These are phyloP conservation scores for Poeciliopsis turneri DNA, from an alignment of 2,797 vertebrate genomes.

Conservation along the genomic window DNA sequence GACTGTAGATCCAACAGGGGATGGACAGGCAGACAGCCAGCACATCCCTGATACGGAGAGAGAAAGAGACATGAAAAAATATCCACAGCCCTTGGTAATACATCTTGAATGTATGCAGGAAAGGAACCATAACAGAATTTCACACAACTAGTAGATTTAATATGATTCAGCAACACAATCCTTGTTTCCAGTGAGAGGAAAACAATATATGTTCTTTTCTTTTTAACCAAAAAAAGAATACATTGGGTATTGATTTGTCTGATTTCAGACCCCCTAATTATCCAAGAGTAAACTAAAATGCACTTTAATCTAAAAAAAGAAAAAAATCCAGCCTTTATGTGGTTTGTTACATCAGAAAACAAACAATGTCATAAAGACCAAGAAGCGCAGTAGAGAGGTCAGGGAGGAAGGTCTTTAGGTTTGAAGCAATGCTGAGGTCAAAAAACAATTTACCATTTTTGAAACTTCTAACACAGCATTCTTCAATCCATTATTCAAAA, in stretches of 20 bases:
- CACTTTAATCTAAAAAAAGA: neutral
- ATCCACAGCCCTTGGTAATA: neutral
- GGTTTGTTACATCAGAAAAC: neutral
- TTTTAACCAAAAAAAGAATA: neutral
- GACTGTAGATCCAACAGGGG: constrained; percentile 65
- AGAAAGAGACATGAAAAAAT: neutral
- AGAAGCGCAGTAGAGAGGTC: neutral
- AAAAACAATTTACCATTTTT: neutral
- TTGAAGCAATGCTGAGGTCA: neutral
- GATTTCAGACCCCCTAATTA: neutral
- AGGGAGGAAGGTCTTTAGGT: neutral
- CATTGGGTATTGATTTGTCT: neutral
- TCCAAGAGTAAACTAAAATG: neutral
- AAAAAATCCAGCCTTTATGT: neutral
- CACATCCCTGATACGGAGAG: constrained; percentile 65
- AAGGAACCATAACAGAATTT: neutral
- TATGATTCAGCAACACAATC: neutral
- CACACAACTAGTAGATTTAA: neutral
- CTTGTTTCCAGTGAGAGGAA: neutral
- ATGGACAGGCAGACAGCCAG: constrained; percentile 66
- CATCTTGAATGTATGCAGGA: neutral
- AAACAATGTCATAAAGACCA: neutral
- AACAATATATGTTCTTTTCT: neutral
- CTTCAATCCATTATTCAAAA: neutral
- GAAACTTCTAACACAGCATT: neutral